phyloP scores from a whole-genome alignment of 30 jellyfish, hydroid and myxozoan genomes.

The Rhopilema esculentum region DNA sequence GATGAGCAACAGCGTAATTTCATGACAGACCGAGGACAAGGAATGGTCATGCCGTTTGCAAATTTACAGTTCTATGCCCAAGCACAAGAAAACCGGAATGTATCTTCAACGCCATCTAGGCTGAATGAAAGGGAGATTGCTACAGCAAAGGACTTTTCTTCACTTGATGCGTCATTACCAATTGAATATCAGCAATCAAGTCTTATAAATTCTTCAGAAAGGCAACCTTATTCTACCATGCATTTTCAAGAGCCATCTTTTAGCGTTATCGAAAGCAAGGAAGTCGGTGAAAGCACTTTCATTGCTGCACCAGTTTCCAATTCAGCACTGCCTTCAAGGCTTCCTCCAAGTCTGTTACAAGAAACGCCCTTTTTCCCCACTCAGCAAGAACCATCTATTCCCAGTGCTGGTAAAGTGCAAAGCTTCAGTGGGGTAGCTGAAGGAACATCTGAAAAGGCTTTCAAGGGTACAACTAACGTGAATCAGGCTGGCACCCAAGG shows the following conservation, averaged over 20 bases:
- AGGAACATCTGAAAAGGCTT: neutral
- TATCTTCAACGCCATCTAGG: neutral
- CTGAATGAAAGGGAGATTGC: neutral
- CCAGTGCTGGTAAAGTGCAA: neutral
- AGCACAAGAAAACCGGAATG: neutral
- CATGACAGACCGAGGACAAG: neutral
- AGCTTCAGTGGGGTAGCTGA: neutral
- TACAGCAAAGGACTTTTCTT: neutral
- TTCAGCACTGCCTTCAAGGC: constrained; percentile 5
- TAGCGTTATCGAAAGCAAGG: constrained; percentile 56
- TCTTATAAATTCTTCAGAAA: neutral
- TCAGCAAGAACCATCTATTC: neutral
- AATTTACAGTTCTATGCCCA: neutral
- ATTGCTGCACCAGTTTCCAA: neutral
- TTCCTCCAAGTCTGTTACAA: constrained; percentile 4
- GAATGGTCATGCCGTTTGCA: neutral
- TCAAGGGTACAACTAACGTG: neutral
- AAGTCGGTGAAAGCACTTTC: constrained; percentile 10
- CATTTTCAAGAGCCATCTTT: constrained; percentile 26
- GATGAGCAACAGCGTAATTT: neutral
- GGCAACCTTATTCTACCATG: neutral
- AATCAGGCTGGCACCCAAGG: neutral
- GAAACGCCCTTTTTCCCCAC: neutral
- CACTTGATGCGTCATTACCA: neutral
- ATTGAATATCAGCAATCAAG: neutral